Conservation (phyloP, 2,888 invertebrate species). For the Drepana falcataria region DNA sequence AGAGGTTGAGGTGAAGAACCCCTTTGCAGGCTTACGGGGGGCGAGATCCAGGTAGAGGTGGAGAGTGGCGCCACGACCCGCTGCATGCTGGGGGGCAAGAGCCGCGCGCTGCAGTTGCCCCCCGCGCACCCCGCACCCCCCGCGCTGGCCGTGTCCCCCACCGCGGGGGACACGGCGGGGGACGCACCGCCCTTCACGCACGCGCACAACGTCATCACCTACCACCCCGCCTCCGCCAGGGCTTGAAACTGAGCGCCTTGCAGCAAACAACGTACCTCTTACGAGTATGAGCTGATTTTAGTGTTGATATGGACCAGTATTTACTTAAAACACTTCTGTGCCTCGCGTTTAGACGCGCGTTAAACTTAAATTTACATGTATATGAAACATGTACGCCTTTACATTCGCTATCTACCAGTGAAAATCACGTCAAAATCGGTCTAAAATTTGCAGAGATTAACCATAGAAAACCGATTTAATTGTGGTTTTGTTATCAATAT, state of each 20-base stretch:
- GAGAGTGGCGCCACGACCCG: conserved; percentile 85
- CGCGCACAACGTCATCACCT: conserved; percentile 74
- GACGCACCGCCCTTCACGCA: conserved; percentile 61
- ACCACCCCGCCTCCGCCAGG: conserved; percentile 65
- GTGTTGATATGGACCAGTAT: no score
- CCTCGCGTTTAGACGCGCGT: no score
- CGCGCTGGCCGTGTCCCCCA: conserved; percentile 12
- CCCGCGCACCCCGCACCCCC: conserved; percentile 16
- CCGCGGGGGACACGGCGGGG: no score
- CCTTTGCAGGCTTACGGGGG: conserved; percentile 79
- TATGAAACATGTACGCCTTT: no score
- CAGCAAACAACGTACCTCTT: not conserved
- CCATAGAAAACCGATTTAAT: no score
- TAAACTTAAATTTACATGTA: no score
- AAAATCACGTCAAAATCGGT: no score
- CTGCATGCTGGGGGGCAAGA: conserved; percentile 91
- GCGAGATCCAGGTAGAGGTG: conserved; percentile 86
- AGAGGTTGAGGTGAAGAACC: not conserved
- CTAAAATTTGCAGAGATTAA: no score
- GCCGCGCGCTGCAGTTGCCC: conserved; percentile 69
- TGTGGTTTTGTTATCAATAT: no score
- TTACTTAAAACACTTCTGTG: no score
- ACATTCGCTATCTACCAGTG: no score
- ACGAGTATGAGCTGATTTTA: no score
- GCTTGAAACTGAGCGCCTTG: conserved; percentile 31